phyloP scores from a whole-genome alignment of 2,888 invertebrate species.

The Herminia tarsipennalis region DNA sequence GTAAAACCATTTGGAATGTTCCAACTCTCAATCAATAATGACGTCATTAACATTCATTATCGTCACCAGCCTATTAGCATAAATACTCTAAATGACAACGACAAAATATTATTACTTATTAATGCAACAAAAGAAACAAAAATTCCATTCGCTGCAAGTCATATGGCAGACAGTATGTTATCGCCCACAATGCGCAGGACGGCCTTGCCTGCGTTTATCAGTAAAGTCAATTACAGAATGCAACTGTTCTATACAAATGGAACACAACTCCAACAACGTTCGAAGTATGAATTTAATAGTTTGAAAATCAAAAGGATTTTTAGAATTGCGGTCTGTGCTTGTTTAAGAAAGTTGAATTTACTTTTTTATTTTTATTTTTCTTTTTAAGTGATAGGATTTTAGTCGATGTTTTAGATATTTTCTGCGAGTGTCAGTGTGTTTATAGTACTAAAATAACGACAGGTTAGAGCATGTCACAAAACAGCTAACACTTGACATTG shows the following conservation, averaged over 20 bases:
- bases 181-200: constrained; percentile 39
- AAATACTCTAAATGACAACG: constrained; percentile 8
- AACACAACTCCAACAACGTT: constrained; percentile 23
- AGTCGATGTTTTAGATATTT: too few relatives aligned
- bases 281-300: constrained; percentile 19
- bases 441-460: too few relatives aligned
- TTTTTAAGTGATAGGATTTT: too few relatives aligned
- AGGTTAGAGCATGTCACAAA: too few relatives aligned
- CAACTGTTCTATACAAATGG: constrained; percentile 34
- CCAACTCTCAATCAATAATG: too few relatives aligned
- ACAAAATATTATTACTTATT: constrained; percentile 3
- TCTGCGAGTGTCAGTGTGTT: too few relatives aligned
- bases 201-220: constrained; percentile 57
- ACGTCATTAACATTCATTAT: too few relatives aligned
- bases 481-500: too few relatives aligned
- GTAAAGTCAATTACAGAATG: constrained; percentile 52
- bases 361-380: too few relatives aligned
- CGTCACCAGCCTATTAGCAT: constrained; percentile 7
- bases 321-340: too few relatives aligned
- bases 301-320: constrained; percentile 3
- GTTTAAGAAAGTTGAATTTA: too few relatives aligned
- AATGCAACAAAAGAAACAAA: constrained; percentile 18
- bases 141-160: constrained; percentile 22
- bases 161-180: constrained; percentile 38
- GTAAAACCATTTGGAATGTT: too few relatives aligned